Evolutionary conservation across 2,797 vertebrate genomes (phyloP), one percentile per base, ranked within the genome.

Genomic region (Galagoides demidoff): DNA sequence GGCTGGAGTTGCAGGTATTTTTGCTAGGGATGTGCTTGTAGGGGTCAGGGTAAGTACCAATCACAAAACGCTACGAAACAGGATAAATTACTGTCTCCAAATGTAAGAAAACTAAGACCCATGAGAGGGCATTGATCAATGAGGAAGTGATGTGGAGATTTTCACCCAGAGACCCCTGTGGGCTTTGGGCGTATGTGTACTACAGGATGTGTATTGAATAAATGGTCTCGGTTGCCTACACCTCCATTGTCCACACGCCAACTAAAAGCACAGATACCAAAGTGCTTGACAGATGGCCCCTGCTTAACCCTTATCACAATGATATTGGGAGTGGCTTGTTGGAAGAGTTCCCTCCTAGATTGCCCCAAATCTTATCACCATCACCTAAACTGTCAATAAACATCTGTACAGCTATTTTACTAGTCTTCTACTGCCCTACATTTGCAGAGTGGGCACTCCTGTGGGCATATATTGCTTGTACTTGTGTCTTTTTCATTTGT

Each of bases 271-370:
- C 98, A 99, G 99, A 92, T 99, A 99, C 97, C 99, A 99, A 98
- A 99, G 99, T 89, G 99, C 99, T 52, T 16, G 14, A 52, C 0
- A 99, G 99, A 3, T 98, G 99, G 34, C 99, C 99, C 43, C 98
- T 99, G 96, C 99, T 99, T 90, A 99, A 99, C 99, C 99, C 31
- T 92, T 99, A 66, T 99, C 99, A 99, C 99, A 99, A 97, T 98
- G 99, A 25, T 99, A 99, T 98, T 99, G 99, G 99, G 99, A 99
- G 95, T 99, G 99, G 99, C 98, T 99, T 96, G 99, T 99, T 73
- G 98, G 98, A 94, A 98, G 98, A 86, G 99, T 99, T 81, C 99
- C 99, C 0, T 97, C 99, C 92, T 99, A 99, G 99, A 99, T 99
- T 37, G 99, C 99, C 7, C 99, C 99, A 4, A 99, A 99, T 98